These are phyloP conservation scores for Hermetia illucens DNA, from an alignment of 1,140 invertebrate genomes.

Conservation along the genomic window DNA sequence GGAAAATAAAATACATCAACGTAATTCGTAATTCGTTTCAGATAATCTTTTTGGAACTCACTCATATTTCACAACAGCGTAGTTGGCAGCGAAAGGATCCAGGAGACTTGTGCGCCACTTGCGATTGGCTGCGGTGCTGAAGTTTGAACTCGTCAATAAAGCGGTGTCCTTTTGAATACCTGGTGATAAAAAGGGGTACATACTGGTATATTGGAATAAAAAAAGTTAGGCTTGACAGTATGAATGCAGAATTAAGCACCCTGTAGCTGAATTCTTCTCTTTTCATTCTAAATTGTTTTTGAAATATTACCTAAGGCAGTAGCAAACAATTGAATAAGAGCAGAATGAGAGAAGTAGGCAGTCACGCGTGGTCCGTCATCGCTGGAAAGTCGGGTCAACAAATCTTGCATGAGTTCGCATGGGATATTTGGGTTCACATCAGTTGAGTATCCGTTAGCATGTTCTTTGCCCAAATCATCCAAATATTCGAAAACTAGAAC, in stretches of 20 bases:
- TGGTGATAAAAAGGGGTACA: too few relatives aligned
- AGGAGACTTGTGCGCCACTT: slow-evolving; percentile 54
- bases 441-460: slow-evolving; percentile 43
- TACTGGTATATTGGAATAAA: too few relatives aligned
- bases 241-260: too few relatives aligned
- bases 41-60: slow-evolving; percentile 4
- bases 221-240: too few relatives aligned
- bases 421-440: slow-evolving; percentile 37
- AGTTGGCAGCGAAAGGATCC: slow-evolving; percentile 54
- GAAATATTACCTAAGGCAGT: slow-evolving; percentile 44
- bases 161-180: slow-evolving; percentile 43
- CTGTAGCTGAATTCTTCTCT: too few relatives aligned
- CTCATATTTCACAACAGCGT: slow-evolving; percentile 41
- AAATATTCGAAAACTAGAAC: slow-evolving; percentile 44
- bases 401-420: slow-evolving; percentile 44
- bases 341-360: slow-evolving; percentile 55
- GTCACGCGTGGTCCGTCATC: slow-evolving; percentile 34
- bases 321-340: slow-evolving; percentile 39
- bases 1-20: too few relatives aligned
- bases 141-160: slow-evolving; percentile 48
- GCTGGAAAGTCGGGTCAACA: slow-evolving; percentile 38
- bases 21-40: too few relatives aligned
- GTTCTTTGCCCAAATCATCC: slow-evolving; percentile 50
- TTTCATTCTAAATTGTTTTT: too few relatives aligned
- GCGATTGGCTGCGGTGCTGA: slow-evolving; percentile 33